Base-by-base conservation (phyloP, 2,797 vertebrate species). In the Lepilemur septentrionalis region DNA sequence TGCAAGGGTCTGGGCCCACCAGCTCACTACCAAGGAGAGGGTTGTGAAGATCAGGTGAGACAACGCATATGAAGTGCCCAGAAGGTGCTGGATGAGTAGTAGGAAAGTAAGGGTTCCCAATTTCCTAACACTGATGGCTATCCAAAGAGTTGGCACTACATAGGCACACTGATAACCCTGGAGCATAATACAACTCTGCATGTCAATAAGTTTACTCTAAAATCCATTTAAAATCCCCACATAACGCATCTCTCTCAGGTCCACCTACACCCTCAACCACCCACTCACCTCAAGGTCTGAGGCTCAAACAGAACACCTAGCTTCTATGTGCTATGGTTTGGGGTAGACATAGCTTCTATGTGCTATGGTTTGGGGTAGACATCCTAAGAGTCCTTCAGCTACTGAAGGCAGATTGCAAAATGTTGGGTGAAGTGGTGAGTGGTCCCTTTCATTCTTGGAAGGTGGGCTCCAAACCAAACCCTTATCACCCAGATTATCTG, bases 401-500 rank as follows among this genome's bases (percentile, higher is more conserved):
- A 95, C 30, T 52, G 30, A 90, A 83, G 46, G n/a, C 18, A 80
- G 63, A 72, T 0, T 86, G 46, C 32, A 96, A 91, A 94, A 79
- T 23, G 14, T 4, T 41, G n/a, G 67, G 84, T 73, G 91, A 93
- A 91, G 81, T n/a, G 9, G 48, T 65, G 2, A 86, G 93, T 50
- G 43, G 97, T 92, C 78, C 63, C 75, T 94, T 92, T 94, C 52
- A 0, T 63, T 87, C 93, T 92, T 86, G 41, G 95, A 97, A 96
- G 97, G 97, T 97, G 91, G 94, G 96, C 93, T 52, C 96, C 72
- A 94, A 81, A 96, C 95, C 97, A 97, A 96, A 83, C 94, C 57
- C 12, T 0, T 95, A 96, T 65, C 92, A 85, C 6, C 41, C 90
- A 87, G 94, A 30, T 96, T 85, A 94, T 95, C 76, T 98, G 48